Percentiles rank a stretch among this genome's conserved stretches.
Conservation (phyloP, 2,797 vertebrate genomes). For the Hylomyscus alleni region DNA sequence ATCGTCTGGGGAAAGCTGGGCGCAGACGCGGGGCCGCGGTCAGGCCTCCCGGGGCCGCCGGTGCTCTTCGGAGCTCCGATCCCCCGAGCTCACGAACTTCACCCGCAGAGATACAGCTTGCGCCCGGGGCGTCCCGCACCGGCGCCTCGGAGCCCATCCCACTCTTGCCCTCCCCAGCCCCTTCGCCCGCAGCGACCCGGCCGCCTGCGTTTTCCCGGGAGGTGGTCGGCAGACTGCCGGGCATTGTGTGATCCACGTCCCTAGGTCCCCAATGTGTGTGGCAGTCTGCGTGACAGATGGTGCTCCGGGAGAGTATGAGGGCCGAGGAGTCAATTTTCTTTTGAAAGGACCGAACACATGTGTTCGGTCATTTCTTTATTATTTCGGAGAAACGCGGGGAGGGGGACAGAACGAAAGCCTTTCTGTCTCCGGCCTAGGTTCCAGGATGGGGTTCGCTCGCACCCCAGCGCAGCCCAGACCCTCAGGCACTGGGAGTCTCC, state of each 20-base stretch:
- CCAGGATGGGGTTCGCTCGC: background rate
- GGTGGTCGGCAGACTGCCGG: conserved; percentile 81
- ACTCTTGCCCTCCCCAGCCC: background rate
- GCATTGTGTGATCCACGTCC: conserved; percentile 86
- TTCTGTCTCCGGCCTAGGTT: background rate
- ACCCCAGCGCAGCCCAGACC: background rate
- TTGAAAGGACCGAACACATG: conserved; percentile 81
- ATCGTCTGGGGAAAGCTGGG: background rate
- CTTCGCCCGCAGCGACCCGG: background rate
- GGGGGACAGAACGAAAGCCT: background rate
- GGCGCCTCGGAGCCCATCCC: no score
- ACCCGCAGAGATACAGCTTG: background rate
- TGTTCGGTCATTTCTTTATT: conserved; percentile 80
- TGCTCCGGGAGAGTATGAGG: conserved; percentile 85
- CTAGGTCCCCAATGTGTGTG: conserved; percentile 83
- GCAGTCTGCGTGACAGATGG: conserved; percentile 90
- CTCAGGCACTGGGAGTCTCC: background rate
- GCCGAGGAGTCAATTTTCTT: conserved; percentile 84
- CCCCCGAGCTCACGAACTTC: background rate
- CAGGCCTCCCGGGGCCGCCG: background rate
- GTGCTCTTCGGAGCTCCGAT: background rate
- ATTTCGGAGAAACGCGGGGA: background rate
- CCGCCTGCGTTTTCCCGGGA: conserved; percentile 65
- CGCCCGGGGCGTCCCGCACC: background rate
- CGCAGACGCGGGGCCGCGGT: background rate